Evolutionary conservation across 1,140 invertebrate genomes (phyloP).

Genomic region (Drosophila saltans): DNA sequence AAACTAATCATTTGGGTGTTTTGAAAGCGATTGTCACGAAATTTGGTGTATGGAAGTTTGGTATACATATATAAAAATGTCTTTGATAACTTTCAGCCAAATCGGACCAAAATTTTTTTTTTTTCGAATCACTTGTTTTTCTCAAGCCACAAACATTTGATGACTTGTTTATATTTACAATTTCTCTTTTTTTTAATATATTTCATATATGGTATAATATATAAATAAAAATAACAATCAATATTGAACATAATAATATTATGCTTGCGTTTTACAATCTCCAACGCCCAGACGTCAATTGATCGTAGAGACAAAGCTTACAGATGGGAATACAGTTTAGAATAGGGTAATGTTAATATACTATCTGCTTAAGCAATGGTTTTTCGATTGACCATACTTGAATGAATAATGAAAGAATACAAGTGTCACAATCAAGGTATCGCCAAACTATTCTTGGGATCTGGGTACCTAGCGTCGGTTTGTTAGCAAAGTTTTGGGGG

Average conservation of each 20-base stretch:
- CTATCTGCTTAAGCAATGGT: slow-evolving; percentile 10
- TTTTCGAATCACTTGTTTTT: too few species aligned
- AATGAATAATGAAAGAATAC: not conserved
- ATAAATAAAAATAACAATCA: slow-evolving; percentile 74
- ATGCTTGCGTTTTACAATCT: slow-evolving; percentile 25
- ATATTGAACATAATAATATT: slow-evolving; percentile 58
- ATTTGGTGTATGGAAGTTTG: too few species aligned
- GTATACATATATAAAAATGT: too few species aligned
- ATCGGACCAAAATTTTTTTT: too few species aligned
- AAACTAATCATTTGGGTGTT: too few species aligned
- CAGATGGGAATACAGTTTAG: not conserved
- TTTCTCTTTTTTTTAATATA: slow-evolving; percentile 29
- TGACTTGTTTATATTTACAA: slow-evolving; percentile 2
- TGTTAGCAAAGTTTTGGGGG: slow-evolving; percentile 9
- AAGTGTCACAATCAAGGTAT: slow-evolving; percentile 12
- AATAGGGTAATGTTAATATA: too few species aligned
- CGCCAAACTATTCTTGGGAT: slow-evolving; percentile 10
- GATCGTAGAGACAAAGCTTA: not conserved
- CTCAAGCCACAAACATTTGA: too few species aligned
- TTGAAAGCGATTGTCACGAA: too few species aligned
- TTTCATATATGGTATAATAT: slow-evolving; percentile 57
- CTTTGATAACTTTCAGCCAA: too few species aligned
- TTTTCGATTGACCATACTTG: slow-evolving; percentile 6
- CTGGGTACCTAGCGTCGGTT: slow-evolving; percentile 12
- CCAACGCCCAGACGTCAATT: too few species aligned